A percentile compares a stretch with the other conserved stretches of the same genome.
Evolutionary conservation across 2,113 vertebrate species (phyloP).

Genomic region (Herpetotheres cachinnans): DNA sequence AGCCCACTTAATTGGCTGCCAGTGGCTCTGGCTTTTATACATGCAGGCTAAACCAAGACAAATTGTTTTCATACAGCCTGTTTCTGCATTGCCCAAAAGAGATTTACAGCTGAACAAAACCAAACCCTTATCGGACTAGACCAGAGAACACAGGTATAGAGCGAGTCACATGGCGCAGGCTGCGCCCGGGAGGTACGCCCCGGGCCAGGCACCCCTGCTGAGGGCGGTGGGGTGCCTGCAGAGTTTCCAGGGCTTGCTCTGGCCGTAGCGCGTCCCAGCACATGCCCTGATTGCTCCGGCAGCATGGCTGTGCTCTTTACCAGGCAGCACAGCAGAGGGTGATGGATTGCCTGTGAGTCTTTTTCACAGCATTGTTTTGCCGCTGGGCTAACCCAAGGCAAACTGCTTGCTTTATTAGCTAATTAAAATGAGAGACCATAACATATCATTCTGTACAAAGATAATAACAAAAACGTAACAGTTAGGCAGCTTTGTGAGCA

Average conservation of each 20-base stretch:
- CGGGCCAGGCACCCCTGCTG: neutral
- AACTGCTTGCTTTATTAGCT: neutral
- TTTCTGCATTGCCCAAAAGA: neutral
- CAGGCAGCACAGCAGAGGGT: neutral
- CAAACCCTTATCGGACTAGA: neutral
- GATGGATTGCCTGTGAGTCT: neutral
- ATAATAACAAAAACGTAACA: neutral
- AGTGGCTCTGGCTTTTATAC: neutral
- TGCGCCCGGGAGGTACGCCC: no score
- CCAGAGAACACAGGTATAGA: neutral
- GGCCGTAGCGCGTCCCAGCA: rapidly evolving
- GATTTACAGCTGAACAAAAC: neutral
- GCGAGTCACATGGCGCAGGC: rapidly evolving
- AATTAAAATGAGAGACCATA: neutral
- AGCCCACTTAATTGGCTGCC: neutral
- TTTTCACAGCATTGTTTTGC: neutral
- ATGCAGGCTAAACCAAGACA: neutral
- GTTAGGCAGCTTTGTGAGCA: neutral
- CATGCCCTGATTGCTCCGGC: rapidly evolving
- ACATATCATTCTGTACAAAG: neutral
- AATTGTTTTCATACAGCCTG: neutral
- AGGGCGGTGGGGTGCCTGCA: rapidly evolving
- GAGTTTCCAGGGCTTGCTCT: neutral
- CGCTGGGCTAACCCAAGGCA: neutral
- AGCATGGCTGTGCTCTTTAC: neutral